phyloP scores from a whole-genome alignment of 2,888 invertebrate genomes.

The Choreutis nemorana region DNA sequence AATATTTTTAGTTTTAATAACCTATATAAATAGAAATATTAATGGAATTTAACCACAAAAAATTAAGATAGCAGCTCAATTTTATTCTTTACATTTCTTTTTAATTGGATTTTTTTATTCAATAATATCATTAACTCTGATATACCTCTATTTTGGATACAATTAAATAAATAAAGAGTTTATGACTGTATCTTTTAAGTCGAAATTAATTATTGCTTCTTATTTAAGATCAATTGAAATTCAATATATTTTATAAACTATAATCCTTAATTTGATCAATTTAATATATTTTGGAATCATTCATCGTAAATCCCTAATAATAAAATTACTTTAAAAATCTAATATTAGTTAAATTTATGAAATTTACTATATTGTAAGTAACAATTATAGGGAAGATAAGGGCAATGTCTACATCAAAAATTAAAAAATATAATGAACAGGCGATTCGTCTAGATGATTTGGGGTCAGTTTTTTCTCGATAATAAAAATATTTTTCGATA shows the following conservation, averaged over 20 bases:
- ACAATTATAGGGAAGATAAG: conserved; percentile 68
- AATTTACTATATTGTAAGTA: conserved; percentile 29
- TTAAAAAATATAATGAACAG: conserved; percentile 64
- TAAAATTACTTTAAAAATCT: conserved; percentile 60
- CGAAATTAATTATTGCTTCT: conserved; percentile 62
- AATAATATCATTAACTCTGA: conserved; percentile 73
- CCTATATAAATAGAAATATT: conserved; percentile 60
- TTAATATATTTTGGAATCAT: conserved; percentile 50
- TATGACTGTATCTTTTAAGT: conserved; percentile 47
- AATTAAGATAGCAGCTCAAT: conserved; percentile 73
- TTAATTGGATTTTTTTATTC: conserved; percentile 64
- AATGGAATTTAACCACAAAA: conserved; percentile 56
- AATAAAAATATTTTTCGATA: conserved; percentile 64
- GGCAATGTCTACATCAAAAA: conserved; percentile 78
- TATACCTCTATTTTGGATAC: conserved; percentile 69
- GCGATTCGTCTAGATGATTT: conserved; percentile 41
- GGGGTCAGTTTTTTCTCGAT: conserved; percentile 69
- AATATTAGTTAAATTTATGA: conserved; percentile 29
- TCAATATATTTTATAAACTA: conserved; percentile 31
- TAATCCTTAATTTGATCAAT: conserved; percentile 33
- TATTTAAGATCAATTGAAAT: conserved; percentile 57
- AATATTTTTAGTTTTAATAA: conserved; percentile 73
- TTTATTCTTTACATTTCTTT: conserved; percentile 57
- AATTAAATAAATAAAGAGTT: conserved; percentile 65
- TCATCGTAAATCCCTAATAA: conserved; percentile 47